A percentile compares a stretch with the other conserved stretches of the same genome.
These are phyloP conservation scores for Cephus spinipes DNA, from an alignment of 2,888 invertebrate genomes.

Conservation along the genomic window DNA sequence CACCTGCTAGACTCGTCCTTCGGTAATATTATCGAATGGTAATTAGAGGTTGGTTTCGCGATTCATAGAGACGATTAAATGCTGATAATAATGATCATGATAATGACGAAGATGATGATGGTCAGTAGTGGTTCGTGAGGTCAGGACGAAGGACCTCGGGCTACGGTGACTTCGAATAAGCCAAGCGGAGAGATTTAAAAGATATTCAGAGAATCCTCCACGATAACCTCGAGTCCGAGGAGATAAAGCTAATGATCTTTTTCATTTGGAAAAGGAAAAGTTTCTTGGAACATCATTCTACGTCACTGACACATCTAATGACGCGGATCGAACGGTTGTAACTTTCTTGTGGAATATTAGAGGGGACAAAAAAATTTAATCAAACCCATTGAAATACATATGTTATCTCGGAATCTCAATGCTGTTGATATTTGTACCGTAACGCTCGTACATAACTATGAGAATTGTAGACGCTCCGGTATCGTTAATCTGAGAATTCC, in stretches of 20 bases:
- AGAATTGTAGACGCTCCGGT: neutral
- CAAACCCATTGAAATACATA: neutral
- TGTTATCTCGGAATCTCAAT: neutral
- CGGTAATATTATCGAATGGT: neutral
- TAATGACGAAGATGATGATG: neutral
- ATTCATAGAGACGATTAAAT: neutral
- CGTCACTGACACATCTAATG: neutral
- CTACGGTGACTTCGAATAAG: constrained; percentile 24
- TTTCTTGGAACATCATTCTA: neutral
- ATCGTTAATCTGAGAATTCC: neutral
- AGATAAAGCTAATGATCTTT: neutral
- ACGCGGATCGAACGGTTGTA: neutral
- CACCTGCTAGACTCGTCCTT: neutral
- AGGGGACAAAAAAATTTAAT: neutral
- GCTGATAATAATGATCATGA: neutral
- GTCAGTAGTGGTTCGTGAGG: constrained; percentile 14
- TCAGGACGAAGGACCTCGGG: constrained; percentile 21
- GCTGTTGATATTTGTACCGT: neutral
- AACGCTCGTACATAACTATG: neutral
- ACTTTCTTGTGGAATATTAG: neutral
- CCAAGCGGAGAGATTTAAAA: neutral
- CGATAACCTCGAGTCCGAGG: neutral
- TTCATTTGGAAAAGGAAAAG: neutral
- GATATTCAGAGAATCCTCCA: neutral
- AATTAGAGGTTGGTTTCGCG: neutral